Conservation (phyloP, 1,140 invertebrate species). For the Camponotus vicinus region DNA sequence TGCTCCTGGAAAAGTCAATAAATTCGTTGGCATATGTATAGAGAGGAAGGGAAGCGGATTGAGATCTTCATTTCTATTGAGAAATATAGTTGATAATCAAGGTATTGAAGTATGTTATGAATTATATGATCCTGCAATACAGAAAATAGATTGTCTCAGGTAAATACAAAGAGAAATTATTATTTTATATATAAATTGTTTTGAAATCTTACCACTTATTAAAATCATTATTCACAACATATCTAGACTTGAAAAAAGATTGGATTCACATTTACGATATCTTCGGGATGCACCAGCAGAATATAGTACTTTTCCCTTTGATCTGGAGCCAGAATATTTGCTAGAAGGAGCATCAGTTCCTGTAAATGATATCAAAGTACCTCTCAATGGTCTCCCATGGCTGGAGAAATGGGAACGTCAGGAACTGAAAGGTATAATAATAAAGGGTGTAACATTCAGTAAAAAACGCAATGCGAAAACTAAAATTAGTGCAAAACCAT, state of each 20-base stretch:
- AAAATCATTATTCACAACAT: constrained; percentile 84
- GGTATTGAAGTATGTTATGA: constrained; percentile 96
- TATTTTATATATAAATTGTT: constrained; percentile 14
- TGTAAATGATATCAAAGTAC: constrained; percentile 94
- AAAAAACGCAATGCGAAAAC: constrained; percentile 88
- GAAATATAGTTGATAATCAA: constrained; percentile 97
- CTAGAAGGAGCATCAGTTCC: constrained; percentile 93
- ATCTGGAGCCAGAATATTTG: constrained; percentile 95
- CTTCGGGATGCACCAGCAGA: constrained; percentile 97
- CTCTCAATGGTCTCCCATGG: constrained; percentile 95
- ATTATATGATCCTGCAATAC: constrained; percentile 97
- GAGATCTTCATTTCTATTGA: constrained; percentile 93
- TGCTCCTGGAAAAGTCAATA: constrained; percentile 93
- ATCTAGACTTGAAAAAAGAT: constrained; percentile 95
- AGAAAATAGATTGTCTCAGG: constrained; percentile 91
- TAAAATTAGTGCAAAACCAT: constrained; percentile 89
- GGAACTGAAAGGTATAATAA: constrained; percentile 91
- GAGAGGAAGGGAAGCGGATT: constrained; percentile 93
- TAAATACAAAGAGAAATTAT: constrained; percentile 58
- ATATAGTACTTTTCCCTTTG: constrained; percentile 96
- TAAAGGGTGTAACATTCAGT: constrained; percentile 86
- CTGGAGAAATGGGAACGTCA: constrained; percentile 93
- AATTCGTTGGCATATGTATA: constrained; percentile 99
- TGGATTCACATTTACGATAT: constrained; percentile 96
- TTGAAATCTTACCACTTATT: constrained; percentile 9